A percentile compares a stretch with the other conserved stretches of the same genome.
These are phyloP conservation scores for Danio rerio DNA, from an alignment of 2,113 vertebrate species.

Conservation along the genomic window DNA sequence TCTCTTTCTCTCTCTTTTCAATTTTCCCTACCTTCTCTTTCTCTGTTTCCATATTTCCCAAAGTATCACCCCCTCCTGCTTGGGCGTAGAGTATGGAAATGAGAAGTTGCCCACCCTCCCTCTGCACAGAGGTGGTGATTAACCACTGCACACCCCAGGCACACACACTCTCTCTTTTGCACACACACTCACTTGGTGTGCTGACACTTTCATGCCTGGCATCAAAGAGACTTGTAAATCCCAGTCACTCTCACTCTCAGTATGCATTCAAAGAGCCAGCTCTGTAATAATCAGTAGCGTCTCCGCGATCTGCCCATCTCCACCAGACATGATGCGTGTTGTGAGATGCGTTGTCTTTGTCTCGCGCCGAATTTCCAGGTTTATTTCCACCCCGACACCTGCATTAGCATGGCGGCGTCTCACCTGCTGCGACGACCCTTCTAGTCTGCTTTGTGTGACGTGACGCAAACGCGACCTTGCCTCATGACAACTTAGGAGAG, in stretches of 20 bases:
- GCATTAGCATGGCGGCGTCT: not conserved
- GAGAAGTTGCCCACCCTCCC: constrained; percentile 40
- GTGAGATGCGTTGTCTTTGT: constrained; percentile 55
- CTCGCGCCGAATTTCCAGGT: constrained; percentile 5
- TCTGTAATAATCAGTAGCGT: constrained; percentile 57
- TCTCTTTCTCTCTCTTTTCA: constrained; percentile 20
- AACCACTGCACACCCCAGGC: constrained; percentile 62
- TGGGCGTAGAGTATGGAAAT: constrained; percentile 57
- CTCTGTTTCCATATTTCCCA: constrained; percentile 38
- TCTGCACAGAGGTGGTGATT: constrained; percentile 59
- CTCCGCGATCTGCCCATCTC: constrained; percentile 47
- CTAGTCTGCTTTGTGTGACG: not conserved
- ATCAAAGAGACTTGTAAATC: constrained; percentile 70
- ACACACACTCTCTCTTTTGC: constrained; percentile 19
- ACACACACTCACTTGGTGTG: constrained; percentile 44
- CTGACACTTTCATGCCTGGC: constrained; percentile 54
- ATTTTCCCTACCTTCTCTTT: constrained; percentile 13
- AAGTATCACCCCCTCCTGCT: constrained; percentile 45
- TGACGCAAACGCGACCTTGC: not conserved
- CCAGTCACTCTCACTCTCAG: constrained; percentile 45
- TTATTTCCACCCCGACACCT: constrained; percentile 26
- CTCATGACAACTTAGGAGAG: not conserved
- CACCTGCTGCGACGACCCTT: not conserved
- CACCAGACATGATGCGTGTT: constrained; percentile 43
- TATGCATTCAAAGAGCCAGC: constrained; percentile 35